Evolutionary conservation across 2,113 vertebrate species (phyloP).

Genomic region (Nannobrachium achirus): DNA sequence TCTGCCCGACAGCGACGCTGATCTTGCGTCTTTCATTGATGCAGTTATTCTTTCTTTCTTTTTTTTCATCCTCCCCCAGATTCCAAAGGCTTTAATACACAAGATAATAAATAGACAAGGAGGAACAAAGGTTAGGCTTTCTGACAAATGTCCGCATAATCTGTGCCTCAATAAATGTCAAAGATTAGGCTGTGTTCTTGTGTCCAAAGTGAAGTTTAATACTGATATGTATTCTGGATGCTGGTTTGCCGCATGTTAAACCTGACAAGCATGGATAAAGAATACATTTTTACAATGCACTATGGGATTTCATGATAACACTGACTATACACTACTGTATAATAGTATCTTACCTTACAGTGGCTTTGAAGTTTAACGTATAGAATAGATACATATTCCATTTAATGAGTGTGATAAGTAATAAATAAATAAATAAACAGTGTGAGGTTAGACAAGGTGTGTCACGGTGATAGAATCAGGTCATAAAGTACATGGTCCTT

Average conservation of each 20-base stretch:
- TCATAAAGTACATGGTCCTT: background rate
- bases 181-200: constrained; percentile 47
- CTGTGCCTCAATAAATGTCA: constrained; percentile 67
- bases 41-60: constrained; percentile 26
- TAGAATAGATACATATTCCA: constrained; percentile 4
- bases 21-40: constrained; percentile 46
- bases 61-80: background rate
- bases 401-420: background rate
- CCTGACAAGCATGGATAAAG: no score
- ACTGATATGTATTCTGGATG: background rate
- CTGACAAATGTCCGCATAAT: constrained; percentile 67
- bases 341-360: no score
- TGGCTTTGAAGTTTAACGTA: no score
- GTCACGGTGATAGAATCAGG: background rate
- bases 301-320: no score
- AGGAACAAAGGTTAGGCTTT: constrained; percentile 64
- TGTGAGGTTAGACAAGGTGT: background rate
- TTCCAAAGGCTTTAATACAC: constrained; percentile 49
- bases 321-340: no score
- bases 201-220: constrained; percentile 47
- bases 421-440: background rate
- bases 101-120: constrained; percentile 51
- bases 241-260: no score
- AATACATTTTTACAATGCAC: no score
- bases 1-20: no score